Base-by-base conservation (phyloP, 2,888 invertebrate species). In the Heteropelma amictum region DNA sequence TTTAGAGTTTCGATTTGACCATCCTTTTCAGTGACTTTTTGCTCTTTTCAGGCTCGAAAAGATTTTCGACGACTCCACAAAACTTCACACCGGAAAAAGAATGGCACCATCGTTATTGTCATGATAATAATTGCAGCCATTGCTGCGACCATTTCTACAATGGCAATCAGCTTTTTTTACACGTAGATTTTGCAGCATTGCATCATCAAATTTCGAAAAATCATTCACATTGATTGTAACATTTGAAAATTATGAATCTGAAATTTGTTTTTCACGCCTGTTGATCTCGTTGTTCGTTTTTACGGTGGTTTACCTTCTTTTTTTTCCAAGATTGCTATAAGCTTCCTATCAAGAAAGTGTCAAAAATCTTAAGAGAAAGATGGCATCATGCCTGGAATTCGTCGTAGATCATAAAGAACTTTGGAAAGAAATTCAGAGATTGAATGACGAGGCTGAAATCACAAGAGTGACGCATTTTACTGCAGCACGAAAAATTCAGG, bases 401-500 rank as follows among this genome's bases (percentile, higher is more conserved):
- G 8, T 3, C 3, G 17, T 60, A 8, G 60, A 70, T 45, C 61
- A 30, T 19, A 10, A 72, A 8, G 68, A 80, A 21, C 51, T 84
- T 17, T 74, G 68, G 28, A 58, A 75, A 8, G 77, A 78, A 4
- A 80, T 83, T 35, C 68, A 71, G 38, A 56, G 33, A 42, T 74
- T 70, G 12, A 61, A 79, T 17, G 64, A 74, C 30, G 14, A 70
- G 2, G 78, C 81, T 0, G 80, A 84, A 76, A 75, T 64, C 2
- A 64, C 45, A 2, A 51, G 73, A 35, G 67, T 42, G n/a, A 38
- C 60, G n/a, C 14, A 69, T n/a, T 84, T 80, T 19, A 63, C 79
- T 17, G 78, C 80, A 0, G 84, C 83, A 0, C 72, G 81, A 21
- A 83, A 78, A 68, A 84, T 84, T 70, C 84, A 84, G 82, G 82